Evolutionary conservation across 2,888 invertebrate species (phyloP), one percentile per base, ranked within the genome.

Genomic region (Napeogenes sylphis): DNA sequence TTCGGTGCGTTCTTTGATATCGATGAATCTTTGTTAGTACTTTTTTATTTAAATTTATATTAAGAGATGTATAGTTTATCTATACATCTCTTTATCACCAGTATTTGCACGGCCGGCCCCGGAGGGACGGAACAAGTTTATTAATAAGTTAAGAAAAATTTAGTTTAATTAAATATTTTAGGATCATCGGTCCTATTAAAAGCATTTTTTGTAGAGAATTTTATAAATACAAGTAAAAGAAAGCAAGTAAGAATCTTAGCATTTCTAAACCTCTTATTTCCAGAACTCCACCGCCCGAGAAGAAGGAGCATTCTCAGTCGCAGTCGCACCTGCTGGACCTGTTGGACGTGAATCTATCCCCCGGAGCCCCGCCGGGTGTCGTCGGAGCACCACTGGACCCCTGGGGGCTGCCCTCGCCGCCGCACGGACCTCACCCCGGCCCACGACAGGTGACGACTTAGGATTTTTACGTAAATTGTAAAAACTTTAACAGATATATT

Each of bases 321-420:
- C 92, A 92, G 79, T 95, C 95, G 71, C 95, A 96, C 82, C 92
- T 97, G 84, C 91, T 97, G 65, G 97, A 97, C 87, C 89, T 97
- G 77, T 85, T 97, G 74, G 97, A 97, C 80, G 96, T 97, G 68
- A 94, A 93, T 82, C 91, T 96, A 75, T 93, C 94, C 5, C 67
- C 75, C 21, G 92, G 91, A 67, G 87, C 91, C n/a, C 91, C 89
- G 68, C 69, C 57, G 56, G 71, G 63, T 45, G 67, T 57, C 89
- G 68, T 89, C 80, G 51, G 21, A 30, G 65, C 88, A 79, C 66
- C 74, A 71, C 38, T 68, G 6, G 96, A 96, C 90, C 95, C 96
- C 4, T 97, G 97, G 97, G 94, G 94, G 38, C 89, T 93, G 75
- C 92, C 93, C 58, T 82, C 91, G 55, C 90, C 93, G 35, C 91